Base-by-base conservation (phyloP, 2,888 invertebrate species). In the Cancer borealis region DNA sequence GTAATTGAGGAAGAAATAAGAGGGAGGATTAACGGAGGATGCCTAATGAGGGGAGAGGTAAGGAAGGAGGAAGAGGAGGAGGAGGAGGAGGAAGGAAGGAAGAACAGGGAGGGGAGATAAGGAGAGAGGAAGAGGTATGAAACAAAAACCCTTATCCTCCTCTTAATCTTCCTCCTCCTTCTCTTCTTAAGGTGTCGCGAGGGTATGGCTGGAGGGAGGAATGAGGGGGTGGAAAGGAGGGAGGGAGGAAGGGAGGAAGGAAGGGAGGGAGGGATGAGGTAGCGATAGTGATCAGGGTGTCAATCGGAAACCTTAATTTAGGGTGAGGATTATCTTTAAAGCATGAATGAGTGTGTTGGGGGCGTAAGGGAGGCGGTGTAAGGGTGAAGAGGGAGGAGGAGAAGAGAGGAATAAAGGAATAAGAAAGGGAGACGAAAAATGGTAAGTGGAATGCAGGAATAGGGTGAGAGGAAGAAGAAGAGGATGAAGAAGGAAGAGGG, bases 241-340 rank as follows among this genome's bases (percentile, higher is more conserved):
- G n/a, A 60, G 91, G 39, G 39, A 91, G 39, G 39, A 39, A 91
- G 49, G 12, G 3, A 49, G 49, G 49, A 14, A 54, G 54, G 2
- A 46, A 0, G 47, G 39, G 47, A 47, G 47, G 46, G 47, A 26
- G 47, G 88, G 46, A 47, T 46, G 14, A 88, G 88, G 47, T 46
- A 88, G 88, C 12, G 93, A 93, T 21, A 73, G 93, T 26, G 88
- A 89, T 92, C 92, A 26, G 30, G 49, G 66, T 91, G 91, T 91
- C 91, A 91, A 66, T 66, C 39, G 30, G 30, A 21, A 39, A n/a
- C 91, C 91, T 91, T 49, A 60, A 91, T 91, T 91, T 91, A 30
- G 91, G 14, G 39, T 79, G 46, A 39, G 79, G 79, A 79, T 92
- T 79, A 92, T 46, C 73, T 92, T 73, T 45, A 46, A 79, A 92